Evolutionary conservation across 2,113 vertebrate genomes (phyloP).

Genomic region (mouse (Mus musculus)): GRCm39 chr1:55749001-55749500

Average conservation of each 20-base stretch:
- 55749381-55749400: not conserved
- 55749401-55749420: not conserved
- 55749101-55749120: no score
- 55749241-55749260: not conserved
- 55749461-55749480: not conserved
- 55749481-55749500: not conserved
- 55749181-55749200: not conserved
- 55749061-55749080: no score
- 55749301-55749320: not conserved
- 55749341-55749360: not conserved
- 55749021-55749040: no score
- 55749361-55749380: not conserved
- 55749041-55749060: no score
- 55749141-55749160: no score
- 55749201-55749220: not conserved
- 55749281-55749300: not conserved
- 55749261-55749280: not conserved
- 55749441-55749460: not conserved
- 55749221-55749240: not conserved
- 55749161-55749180: no score
- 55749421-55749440: not conserved
- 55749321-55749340: not conserved
- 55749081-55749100: no score
- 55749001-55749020: no score
- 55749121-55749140: no score